Evolutionary conservation across 1,140 invertebrate species (phyloP).

Genomic region (Bombus impatiens): DNA sequence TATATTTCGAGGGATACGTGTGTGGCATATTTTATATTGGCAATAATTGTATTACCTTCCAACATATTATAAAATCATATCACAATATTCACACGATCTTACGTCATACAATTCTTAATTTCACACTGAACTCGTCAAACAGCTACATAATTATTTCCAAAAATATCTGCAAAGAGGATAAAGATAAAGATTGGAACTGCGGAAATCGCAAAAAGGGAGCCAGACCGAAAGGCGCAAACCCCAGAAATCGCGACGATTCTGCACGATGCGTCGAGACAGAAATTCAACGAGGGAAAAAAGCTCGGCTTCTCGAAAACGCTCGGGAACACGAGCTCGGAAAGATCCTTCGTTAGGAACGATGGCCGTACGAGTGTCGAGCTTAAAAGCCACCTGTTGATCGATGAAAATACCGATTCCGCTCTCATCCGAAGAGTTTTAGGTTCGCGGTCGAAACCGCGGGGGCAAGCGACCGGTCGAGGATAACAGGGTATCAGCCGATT

Average conservation of each 20-base stretch:
- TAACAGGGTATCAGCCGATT: conserved; percentile 53
- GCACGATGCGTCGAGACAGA: neutral
- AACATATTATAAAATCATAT: too few relatives aligned
- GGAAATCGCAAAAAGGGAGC: neutral
- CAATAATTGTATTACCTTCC: too few relatives aligned
- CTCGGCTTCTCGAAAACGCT: conserved; percentile 8
- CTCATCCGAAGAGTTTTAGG: conserved; percentile 14
- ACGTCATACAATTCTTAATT: too few relatives aligned
- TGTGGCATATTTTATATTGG: too few relatives aligned
- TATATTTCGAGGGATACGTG: too few relatives aligned
- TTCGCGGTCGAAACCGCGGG: conserved; percentile 22
- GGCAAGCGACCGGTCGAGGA: conserved; percentile 19
- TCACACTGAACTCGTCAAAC: too few relatives aligned
- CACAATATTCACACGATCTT: too few relatives aligned
- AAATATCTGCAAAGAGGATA: too few relatives aligned
- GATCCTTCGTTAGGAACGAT: conserved; percentile 37
- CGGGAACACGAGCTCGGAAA: neutral
- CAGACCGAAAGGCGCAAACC: neutral
- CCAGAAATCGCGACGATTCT: neutral
- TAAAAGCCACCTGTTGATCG: conserved; percentile 67
- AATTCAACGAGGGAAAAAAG: neutral
- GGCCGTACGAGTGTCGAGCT: neutral
- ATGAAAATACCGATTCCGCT: conserved; percentile 56
- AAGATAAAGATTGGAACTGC: too few relatives aligned
- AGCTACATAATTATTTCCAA: too few relatives aligned